phyloP scores from a whole-genome alignment of 2,797 vertebrate genomes.

The Manis crassicaudata region DNA sequence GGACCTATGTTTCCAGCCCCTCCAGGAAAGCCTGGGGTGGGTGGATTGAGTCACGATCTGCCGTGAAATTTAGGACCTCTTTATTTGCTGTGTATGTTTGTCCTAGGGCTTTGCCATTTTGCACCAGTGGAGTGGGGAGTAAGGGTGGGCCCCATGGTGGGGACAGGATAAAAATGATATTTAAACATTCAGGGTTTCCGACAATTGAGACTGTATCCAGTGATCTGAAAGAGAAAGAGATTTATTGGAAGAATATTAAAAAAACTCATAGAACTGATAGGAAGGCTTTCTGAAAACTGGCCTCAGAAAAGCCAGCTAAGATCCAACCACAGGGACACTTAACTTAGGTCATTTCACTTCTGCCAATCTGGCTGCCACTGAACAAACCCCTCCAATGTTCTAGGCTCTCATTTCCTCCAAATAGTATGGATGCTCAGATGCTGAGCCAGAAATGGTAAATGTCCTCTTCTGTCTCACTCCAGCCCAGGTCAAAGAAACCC shows the following conservation, averaged over 20 bases:
- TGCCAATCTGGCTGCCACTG: background rate
- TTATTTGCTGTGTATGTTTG: background rate
- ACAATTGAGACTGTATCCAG: background rate
- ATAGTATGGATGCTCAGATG: background rate
- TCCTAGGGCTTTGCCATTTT: background rate
- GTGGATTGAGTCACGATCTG: background rate
- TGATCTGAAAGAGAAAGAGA: background rate
- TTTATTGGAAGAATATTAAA: background rate
- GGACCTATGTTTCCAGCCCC: background rate
- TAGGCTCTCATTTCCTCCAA: background rate
- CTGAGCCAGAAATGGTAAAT: background rate
- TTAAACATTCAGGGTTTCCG: background rate
- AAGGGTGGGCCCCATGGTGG: background rate
- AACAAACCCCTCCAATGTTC: background rate
- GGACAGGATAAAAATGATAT: background rate
- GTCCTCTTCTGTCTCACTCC: slow-evolving; percentile 2
- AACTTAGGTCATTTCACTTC: background rate
- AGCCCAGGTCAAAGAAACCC: slow-evolving; percentile 1
- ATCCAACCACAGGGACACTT: background rate
- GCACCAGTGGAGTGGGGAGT: background rate
- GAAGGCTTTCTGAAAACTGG: slow-evolving; percentile 18
- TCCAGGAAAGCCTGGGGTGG: background rate
- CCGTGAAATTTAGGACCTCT: background rate
- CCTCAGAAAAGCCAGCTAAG: slow-evolving; percentile 16
- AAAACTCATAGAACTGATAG: background rate